Evolutionary conservation across 23 tunicate genomes (phyloP).

Genomic region (Halocynthia aurantium): DNA sequence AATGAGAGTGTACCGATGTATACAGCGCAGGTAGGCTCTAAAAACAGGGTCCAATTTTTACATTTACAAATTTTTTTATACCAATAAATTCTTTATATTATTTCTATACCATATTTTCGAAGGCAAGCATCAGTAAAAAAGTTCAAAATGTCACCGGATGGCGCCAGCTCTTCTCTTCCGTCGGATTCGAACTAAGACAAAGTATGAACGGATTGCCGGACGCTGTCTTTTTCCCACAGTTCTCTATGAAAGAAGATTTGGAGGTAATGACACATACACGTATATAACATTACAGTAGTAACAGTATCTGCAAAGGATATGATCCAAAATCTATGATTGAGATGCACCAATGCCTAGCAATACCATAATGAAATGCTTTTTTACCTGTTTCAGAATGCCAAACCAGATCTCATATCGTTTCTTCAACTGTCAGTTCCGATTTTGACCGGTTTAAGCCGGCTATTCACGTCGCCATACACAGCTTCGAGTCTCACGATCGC

Average conservation of each 20-base stretch:
- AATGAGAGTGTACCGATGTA: conserved; percentile 41
- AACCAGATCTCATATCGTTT: conserved; percentile 24
- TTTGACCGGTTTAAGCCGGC: conserved; percentile 12
- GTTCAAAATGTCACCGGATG: conserved; percentile 45
- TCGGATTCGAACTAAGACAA: conserved; percentile 55
- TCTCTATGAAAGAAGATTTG: neutral
- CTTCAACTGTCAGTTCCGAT: conserved; percentile 13
- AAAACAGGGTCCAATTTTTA: too few species aligned
- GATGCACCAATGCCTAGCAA: too few species aligned
- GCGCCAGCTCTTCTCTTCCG: conserved; percentile 56
- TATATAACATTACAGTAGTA: neutral
- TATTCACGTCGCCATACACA: conserved; percentile 22
- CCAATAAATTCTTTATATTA: neutral
- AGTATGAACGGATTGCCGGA: conserved; percentile 34
- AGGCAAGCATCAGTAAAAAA: conserved; percentile 58
- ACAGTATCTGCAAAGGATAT: too few species aligned
- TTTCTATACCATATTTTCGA: neutral
- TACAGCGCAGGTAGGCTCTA: conserved; percentile 43
- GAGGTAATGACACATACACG: neutral
- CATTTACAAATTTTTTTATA: neutral
- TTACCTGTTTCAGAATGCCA: conserved; percentile 1
- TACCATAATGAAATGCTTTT: neutral
- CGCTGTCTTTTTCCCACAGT: conserved; percentile 71
- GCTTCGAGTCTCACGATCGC: neutral
- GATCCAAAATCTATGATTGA: too few species aligned